A percentile compares a stretch with the other conserved stretches of the same genome.
Conservation (phyloP, 2,888 invertebrate genomes). For the Exocentrus adspersus region DNA sequence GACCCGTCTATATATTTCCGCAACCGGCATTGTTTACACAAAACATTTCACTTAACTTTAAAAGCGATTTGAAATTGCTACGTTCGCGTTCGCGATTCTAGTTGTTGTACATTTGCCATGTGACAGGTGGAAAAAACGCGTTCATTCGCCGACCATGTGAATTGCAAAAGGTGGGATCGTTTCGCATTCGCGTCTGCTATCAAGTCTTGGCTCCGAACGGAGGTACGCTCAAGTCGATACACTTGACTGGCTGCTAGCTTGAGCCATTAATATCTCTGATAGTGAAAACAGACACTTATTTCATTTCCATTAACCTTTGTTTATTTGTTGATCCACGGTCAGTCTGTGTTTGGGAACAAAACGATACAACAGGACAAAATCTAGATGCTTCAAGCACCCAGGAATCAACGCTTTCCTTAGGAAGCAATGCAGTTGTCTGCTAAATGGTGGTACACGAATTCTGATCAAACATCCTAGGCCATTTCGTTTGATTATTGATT, state of each 20-base stretch:
- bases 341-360: no score
- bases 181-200: constrained; percentile 10
- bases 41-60: constrained; percentile 34
- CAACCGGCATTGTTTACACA: constrained; percentile 22
- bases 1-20: neutral
- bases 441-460: no score
- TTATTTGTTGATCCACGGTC: neutral
- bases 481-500: no score
- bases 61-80: constrained; percentile 40
- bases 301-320: no score
- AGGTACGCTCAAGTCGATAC: constrained; percentile 5
- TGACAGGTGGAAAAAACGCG: constrained; percentile 50
- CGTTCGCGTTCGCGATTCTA: constrained; percentile 31
- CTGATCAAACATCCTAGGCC: no score
- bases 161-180: constrained; percentile 47
- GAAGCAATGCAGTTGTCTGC: no score
- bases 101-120: constrained; percentile 45
- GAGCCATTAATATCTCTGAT: neutral
- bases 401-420: no score
- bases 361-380: no score
- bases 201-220: neutral
- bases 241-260: neutral
- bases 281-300: constrained; percentile 3
- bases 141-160: constrained; percentile 44
- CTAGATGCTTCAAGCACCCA: no score